Evolutionary conservation across 2,113 vertebrate species (phyloP), one percentile per base, ranked within the genome.

Genomic region (Pterophyllum scalare): DNA sequence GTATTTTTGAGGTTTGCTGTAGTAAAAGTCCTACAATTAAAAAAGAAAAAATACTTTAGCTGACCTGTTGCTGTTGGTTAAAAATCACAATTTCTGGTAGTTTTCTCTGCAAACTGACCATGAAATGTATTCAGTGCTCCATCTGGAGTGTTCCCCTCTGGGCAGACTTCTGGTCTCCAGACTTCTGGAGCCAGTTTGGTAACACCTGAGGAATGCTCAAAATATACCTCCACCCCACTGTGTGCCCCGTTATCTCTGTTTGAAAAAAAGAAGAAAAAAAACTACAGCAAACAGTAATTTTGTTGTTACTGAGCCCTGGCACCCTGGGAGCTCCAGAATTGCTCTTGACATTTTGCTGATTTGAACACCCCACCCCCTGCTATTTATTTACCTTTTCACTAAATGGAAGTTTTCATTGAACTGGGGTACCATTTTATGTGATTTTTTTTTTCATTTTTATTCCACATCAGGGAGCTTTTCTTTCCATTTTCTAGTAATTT

Each of bases 281-380:
- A 33, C 31, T 33, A 33, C 31, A 1, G 9, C 9, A 43, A 28
- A 28, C 26, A 28, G 26, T 28, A 28, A 28, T 28, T 28, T 28
- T 0, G 22, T 64, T 82, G 38, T 86, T 62, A 26, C 58, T 4
- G 61, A 89, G 75, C 57, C 58, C 54, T 9, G 78, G 87, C 67
- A 74, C 65, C 80, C 54, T 15, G 35, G 60, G 38, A 70, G 74
- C 59, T 24, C 52, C 28, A 80, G 26, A 75, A 52, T n/a, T 14
- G 46, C 59, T 56, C 76, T 24, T 64, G 79, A 70, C 54, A 65
- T 80, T 84, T 84, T 62, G 22, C 17, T 60, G n/a, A 87, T 86
- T 83, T 59, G 9, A 79, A 38, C 20, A 20, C 5, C 15, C 10
- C 9, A 22, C 46, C 62, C 31, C 57, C 76, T 77, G 65, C 31